phyloP scores from a whole-genome alignment of 2,797 vertebrate species.

The Lindbergichthys nudifrons region DNA sequence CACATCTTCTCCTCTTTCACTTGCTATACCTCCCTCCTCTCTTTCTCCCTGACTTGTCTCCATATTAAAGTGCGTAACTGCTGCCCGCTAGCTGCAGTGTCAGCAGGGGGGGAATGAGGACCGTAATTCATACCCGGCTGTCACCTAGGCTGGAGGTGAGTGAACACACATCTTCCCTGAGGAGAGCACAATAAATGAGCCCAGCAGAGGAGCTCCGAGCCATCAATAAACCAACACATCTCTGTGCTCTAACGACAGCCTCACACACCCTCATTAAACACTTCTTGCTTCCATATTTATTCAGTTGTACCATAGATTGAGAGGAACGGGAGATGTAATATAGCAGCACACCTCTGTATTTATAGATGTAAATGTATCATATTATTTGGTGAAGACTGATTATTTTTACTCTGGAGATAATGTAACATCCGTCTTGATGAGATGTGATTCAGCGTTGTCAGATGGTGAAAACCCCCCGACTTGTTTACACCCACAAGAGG shows the following conservation, averaged over 20 bases:
- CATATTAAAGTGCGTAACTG: conserved; percentile 68
- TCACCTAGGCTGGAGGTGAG: conserved; percentile 74
- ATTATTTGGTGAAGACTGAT: conserved; percentile 27
- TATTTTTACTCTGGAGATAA: conserved; percentile 27
- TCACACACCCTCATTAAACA: conserved; percentile 64
- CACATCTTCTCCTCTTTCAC: neutral
- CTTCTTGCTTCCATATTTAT: conserved; percentile 47
- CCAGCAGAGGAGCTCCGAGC: conserved; percentile 51
- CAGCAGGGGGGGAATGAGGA: conserved; percentile 60
- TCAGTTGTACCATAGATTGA: conserved; percentile 39
- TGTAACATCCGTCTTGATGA: conserved; percentile 1
- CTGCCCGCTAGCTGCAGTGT: conserved; percentile 71
- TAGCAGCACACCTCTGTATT: conserved; percentile 8
- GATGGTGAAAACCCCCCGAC: conserved; percentile 30
- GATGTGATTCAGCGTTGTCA: conserved; percentile 23
- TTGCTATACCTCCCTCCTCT: conserved; percentile 11
- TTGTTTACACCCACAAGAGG: conserved; percentile 54
- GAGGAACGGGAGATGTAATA: conserved; percentile 38
- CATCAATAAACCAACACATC: conserved; percentile 72
- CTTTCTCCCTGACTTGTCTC: conserved; percentile 45
- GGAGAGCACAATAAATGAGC: conserved; percentile 69
- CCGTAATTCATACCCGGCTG: conserved; percentile 78
- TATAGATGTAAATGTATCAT: conserved; percentile 46
- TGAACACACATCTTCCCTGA: conserved; percentile 57
- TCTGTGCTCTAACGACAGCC: conserved; percentile 36